phyloP scores from a whole-genome alignment of 2,888 invertebrate species.

The Prostheceraeus crozeri region DNA sequence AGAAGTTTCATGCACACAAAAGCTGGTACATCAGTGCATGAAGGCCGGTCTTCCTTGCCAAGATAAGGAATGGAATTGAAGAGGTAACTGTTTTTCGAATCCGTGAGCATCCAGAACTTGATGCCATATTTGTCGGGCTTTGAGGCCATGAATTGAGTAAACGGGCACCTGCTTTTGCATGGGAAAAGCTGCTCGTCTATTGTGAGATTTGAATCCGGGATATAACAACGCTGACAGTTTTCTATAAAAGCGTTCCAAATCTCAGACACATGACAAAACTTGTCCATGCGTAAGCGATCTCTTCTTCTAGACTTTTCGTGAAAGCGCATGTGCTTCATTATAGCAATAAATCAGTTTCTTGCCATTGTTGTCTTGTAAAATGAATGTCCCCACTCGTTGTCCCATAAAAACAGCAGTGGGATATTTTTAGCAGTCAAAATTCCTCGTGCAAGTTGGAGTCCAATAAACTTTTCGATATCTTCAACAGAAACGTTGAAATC shows the following conservation, averaged over 20 bases:
- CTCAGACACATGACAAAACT: neutral
- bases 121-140: conserved; percentile 17
- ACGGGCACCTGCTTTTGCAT: conserved; percentile 14
- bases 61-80: conserved; percentile 33
- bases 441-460: too few species aligned
- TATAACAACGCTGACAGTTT: conserved; percentile 13
- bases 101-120: neutral
- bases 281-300: neutral
- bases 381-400: too few species aligned
- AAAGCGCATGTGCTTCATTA: too few species aligned
- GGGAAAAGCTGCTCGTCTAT: conserved; percentile 20
- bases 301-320: too few species aligned
- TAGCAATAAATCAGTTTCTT: too few species aligned
- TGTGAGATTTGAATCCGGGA: neutral
- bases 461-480: too few species aligned
- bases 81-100: conserved; percentile 8
- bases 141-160: conserved; percentile 11
- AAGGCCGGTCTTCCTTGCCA: conserved; percentile 18
- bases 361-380: too few species aligned
- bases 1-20: conserved; percentile 17
- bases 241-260: conserved; percentile 13
- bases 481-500: too few species aligned
- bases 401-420: too few species aligned
- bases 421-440: too few species aligned
- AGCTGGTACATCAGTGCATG: neutral